Percentiles rank a stretch among this genome's conserved stretches.
Conservation (phyloP, 1,140 invertebrate species). For the Leptinotarsa undecemlineata region DNA sequence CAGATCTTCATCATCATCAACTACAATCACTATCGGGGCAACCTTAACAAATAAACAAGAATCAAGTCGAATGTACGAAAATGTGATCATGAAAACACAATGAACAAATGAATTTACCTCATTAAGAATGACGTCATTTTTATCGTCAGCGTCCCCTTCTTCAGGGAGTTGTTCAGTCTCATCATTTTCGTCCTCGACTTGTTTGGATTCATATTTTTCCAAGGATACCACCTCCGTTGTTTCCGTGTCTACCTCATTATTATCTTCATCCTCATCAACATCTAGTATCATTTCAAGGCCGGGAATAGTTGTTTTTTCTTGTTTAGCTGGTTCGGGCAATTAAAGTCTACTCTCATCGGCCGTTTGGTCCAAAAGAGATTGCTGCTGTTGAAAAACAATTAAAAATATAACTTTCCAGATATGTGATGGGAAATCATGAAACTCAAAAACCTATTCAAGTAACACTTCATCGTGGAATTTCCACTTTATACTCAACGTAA, state of each 20-base stretch:
- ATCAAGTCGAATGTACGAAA: too few species aligned
- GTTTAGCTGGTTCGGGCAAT: constrained; percentile 18
- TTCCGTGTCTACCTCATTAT: constrained; percentile 45
- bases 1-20: constrained; percentile 58
- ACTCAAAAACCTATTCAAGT: too few species aligned
- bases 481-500: too few species aligned
- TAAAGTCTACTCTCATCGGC: constrained; percentile 37
- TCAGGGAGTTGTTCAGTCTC: constrained; percentile 53
- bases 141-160: constrained; percentile 54
- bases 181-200: constrained; percentile 32
- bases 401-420: background rate
- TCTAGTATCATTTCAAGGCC: constrained; percentile 48
- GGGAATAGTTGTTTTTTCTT: constrained; percentile 40
- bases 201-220: constrained; percentile 47
- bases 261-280: constrained; percentile 49
- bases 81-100: background rate
- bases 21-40: constrained; percentile 53
- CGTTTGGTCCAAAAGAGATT: constrained; percentile 45
- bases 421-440: too few species aligned
- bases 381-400: constrained; percentile 29
- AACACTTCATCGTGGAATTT: too few species aligned
- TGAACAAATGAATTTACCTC: constrained; percentile 32
- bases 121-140: constrained; percentile 65
- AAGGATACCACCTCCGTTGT: constrained; percentile 33
- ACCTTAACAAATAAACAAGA: constrained; percentile 7